These are phyloP conservation scores for Eurytoma californica DNA, from an alignment of 2,888 invertebrate species.

Conservation along the genomic window DNA sequence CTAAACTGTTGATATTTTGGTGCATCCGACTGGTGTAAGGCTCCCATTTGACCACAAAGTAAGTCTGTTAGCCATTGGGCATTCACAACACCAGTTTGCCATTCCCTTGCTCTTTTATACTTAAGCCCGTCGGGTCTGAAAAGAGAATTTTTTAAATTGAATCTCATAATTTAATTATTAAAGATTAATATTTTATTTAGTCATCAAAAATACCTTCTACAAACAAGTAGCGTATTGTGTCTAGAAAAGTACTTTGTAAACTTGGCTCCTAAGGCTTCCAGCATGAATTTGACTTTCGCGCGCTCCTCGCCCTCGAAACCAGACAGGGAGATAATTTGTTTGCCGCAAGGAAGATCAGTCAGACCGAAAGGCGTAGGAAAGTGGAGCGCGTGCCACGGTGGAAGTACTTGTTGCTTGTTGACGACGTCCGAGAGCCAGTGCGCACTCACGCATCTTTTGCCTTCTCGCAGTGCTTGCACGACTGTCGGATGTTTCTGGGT, in stretches of 20 bases:
- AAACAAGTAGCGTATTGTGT: slow-evolving; percentile 86
- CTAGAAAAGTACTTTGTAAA: slow-evolving; percentile 86
- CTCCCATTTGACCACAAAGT: slow-evolving; percentile 90
- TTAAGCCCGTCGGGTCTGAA: slow-evolving; percentile 89
- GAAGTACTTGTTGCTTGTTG: slow-evolving; percentile 87
- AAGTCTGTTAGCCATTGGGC: slow-evolving; percentile 95
- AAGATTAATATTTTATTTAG: not conserved
- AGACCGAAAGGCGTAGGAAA: slow-evolving; percentile 85
- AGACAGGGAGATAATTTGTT: slow-evolving; percentile 88
- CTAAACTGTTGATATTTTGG: slow-evolving; percentile 93
- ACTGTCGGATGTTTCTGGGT: slow-evolving; percentile 94
- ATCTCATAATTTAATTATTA: not conserved
- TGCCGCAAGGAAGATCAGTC: slow-evolving; percentile 83
- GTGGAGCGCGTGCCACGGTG: slow-evolving; percentile 96
- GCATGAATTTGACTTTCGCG: slow-evolving; percentile 87
- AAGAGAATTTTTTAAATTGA: slow-evolving; percentile 8
- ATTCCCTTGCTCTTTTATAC: slow-evolving; percentile 92
- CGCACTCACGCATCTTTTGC: slow-evolving; percentile 86
- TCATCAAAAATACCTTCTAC: slow-evolving; percentile 76
- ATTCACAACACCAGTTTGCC: slow-evolving; percentile 94
- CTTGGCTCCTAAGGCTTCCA: slow-evolving; percentile 90
- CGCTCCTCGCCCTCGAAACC: slow-evolving; percentile 95
- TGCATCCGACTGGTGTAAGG: slow-evolving; percentile 86
- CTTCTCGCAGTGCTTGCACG: slow-evolving; percentile 86
- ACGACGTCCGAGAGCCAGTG: slow-evolving; percentile 96